Conservation (phyloP, 2,888 invertebrate species). For the Sicus ferrugineus region DNA sequence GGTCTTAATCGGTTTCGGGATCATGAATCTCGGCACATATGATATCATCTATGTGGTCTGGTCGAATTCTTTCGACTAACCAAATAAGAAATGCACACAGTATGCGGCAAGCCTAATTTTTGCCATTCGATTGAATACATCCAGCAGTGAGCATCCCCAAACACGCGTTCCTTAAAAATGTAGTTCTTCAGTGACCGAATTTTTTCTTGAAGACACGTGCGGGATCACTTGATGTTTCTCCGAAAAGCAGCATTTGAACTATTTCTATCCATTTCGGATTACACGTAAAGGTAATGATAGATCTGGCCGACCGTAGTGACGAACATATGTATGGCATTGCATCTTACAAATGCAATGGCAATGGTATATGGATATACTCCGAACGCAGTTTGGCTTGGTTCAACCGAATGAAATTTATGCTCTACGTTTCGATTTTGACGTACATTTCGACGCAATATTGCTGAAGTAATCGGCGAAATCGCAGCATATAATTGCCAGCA, state of each 20-base stretch:
- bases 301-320: background rate
- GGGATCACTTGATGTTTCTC: constrained; percentile 11
- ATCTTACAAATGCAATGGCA: background rate
- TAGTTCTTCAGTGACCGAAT: background rate
- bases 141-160: constrained; percentile 42
- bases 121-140: constrained; percentile 3
- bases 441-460: constrained; percentile 1
- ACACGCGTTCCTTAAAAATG: constrained; percentile 34
- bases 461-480: constrained; percentile 11
- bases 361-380: background rate
- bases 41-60: constrained; percentile 50
- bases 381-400: background rate
- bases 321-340: background rate
- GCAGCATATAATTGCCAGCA: constrained; percentile 8
- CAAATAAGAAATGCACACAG: constrained; percentile 54
- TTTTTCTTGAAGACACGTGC: background rate
- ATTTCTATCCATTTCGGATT: constrained; percentile 29
- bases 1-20: background rate
- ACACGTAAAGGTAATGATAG: constrained; percentile 25
- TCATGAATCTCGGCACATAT: constrained; percentile 44
- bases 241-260: background rate
- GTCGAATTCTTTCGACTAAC: constrained; percentile 49
- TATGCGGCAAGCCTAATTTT: constrained; percentile 43
- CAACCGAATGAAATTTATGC: background rate
- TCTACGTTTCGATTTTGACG: constrained; percentile 15